Percentiles rank a stretch among this genome's conserved stretches.
Conservation (phyloP, 64 coral and sea anemone species). For the Cladopsammia gracilis region DNA sequence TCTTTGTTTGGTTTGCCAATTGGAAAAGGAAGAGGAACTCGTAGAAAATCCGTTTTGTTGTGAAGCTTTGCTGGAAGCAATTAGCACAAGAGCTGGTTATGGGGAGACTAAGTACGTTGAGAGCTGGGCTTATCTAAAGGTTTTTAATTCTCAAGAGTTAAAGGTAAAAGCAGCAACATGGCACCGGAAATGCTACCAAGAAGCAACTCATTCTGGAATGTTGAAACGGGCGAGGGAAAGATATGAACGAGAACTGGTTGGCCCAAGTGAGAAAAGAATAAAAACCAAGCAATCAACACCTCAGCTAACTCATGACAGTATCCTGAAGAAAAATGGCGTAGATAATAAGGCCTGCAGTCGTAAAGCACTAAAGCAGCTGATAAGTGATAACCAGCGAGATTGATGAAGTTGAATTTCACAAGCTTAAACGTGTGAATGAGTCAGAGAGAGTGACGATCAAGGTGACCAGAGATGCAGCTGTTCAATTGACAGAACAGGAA, state of each 20-base stretch:
- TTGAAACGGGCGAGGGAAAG: constrained; percentile 55
- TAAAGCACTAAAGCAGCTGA: constrained; percentile 63
- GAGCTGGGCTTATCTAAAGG: constrained; percentile 20
- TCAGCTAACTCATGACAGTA: constrained; percentile 36
- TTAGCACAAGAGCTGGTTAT: constrained; percentile 60
- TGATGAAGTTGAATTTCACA: constrained; percentile 61
- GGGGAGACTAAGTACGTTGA: constrained; percentile 53
- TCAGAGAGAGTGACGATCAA: constrained; percentile 65
- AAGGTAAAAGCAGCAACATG: constrained; percentile 51
- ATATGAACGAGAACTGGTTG: constrained; percentile 2
- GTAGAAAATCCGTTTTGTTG: constrained; percentile 46
- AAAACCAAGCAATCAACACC: neutral
- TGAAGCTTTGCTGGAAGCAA: constrained; percentile 40
- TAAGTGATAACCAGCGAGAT: constrained; percentile 54
- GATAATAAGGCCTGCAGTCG: constrained; percentile 29
- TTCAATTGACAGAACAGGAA: constrained; percentile 37
- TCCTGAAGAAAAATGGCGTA: constrained; percentile 59
- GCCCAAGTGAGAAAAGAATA: constrained; percentile 20
- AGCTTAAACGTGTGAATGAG: constrained; percentile 69
- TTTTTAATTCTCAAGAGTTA: constrained; percentile 14
- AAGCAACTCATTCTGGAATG: constrained; percentile 65
- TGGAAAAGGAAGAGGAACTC: constrained; percentile 51
- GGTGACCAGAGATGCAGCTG: constrained; percentile 65
- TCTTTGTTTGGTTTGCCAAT: constrained; percentile 76
- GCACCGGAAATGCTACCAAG: constrained; percentile 81